Evolutionary conservation across 2,797 vertebrate genomes (phyloP), one percentile per base, ranked within the genome.

Genomic region (Neomorphus geoffroyi): DNA sequence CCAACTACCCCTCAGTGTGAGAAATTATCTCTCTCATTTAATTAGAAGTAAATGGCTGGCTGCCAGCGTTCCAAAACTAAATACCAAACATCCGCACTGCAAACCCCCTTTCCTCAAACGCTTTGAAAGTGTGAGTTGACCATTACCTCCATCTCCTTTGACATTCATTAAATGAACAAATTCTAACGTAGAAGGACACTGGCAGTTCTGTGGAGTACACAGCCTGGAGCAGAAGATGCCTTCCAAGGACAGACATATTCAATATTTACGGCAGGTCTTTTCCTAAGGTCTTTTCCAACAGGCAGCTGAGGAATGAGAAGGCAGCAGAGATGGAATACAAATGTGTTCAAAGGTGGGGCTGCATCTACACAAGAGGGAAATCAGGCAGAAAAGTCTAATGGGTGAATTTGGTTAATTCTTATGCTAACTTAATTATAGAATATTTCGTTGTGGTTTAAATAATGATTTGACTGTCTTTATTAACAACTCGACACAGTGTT

Each of bases 21-120:
- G 56, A 82, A 93, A 91, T 80, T 48, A 9, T 72, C 71, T 78
- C 64, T 45, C 54, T 87, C 79, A 83, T 85, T 89, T 92, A 93
- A 90, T 92, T 85, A 90, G 83, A 94, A 79, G 33, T 66, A 84
- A 81, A 75, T 18, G 54, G 88, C 88, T 86, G 70, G 19, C 83
- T 88, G 83, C 70, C 92, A 84, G 3, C 6, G 26, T 77, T 95
- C 78, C 64, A 73, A 88, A 88, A 71, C 32, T 66, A 58, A 58
- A 64, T 53, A 86, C 37, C 70, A 86, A 84, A 79, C n/a, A 60
- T 64, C 28, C 33, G n/a, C 51, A 56, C 48, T 90, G 61, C 56
- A 93, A 90, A 72, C 21, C 86, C 12, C 3, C 56, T 62, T 73
- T 80, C 22, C 56, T 87, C 62, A 84, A 88, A 90, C 5, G 35